These are phyloP conservation scores for Panthera uncia DNA, from an alignment of 2,113 vertebrate genomes.

Conservation along the genomic window DNA sequence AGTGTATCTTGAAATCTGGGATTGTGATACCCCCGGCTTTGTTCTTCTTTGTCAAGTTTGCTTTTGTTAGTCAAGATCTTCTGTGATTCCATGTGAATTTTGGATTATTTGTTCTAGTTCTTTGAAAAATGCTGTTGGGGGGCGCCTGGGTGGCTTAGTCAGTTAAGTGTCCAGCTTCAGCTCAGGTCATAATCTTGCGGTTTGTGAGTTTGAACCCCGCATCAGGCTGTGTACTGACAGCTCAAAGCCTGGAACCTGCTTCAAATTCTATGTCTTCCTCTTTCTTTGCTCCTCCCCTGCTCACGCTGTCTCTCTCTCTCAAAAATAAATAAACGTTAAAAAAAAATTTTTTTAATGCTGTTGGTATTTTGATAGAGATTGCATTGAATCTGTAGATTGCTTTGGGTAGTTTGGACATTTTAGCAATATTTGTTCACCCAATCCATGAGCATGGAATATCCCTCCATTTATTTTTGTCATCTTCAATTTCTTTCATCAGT, in stretches of 20 bases:
- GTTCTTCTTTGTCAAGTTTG: not conserved
- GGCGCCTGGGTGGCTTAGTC: too few species aligned
- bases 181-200: too few species aligned
- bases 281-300: too few species aligned
- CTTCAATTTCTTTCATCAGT: not conserved
- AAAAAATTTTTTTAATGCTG: not conserved
- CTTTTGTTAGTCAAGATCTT: not conserved
- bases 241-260: too few species aligned
- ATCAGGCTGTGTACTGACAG: too few species aligned
- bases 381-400: not conserved
- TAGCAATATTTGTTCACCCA: not conserved
- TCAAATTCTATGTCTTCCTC: too few species aligned
- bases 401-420: not conserved
- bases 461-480: not conserved
- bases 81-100: not conserved
- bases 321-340: too few species aligned
- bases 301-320: too few species aligned
- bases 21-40: not conserved
- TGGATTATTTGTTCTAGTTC: not conserved
- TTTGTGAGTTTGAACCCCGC: too few species aligned
- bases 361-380: not conserved
- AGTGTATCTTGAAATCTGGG: not conserved
- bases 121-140: not conserved
- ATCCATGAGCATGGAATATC: not conserved
- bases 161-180: too few species aligned